These are phyloP conservation scores for Dendrocopos noguchii DNA, from an alignment of 2,113 vertebrate genomes.

Conservation along the genomic window DNA sequence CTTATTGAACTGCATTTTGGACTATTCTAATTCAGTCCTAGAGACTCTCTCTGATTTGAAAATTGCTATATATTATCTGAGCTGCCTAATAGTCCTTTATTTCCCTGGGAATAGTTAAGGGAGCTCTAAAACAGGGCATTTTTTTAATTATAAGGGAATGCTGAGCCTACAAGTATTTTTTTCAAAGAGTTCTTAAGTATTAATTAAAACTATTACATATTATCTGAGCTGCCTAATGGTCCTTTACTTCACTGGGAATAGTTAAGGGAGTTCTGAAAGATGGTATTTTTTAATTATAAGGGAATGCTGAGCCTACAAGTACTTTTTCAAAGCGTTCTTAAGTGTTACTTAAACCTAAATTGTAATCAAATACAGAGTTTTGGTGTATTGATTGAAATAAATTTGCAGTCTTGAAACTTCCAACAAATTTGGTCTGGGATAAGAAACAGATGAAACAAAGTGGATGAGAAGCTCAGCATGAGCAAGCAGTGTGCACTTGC, in stretches of 20 bases:
- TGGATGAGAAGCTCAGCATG: too few relatives aligned
- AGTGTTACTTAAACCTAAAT: not conserved
- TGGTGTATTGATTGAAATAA: not conserved
- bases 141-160: not conserved
- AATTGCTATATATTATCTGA: not conserved
- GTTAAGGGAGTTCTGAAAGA: not conserved
- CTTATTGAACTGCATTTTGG: not conserved
- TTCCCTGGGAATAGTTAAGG: not conserved
- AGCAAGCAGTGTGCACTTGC: too few relatives aligned
- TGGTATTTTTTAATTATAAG: not conserved
- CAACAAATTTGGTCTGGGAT: not conserved
- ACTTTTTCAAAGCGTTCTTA: not conserved
- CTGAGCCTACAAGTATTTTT: not conserved
- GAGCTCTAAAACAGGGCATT: not conserved
- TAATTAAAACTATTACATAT: not conserved
- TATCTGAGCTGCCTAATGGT: not conserved
- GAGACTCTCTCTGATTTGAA: not conserved
- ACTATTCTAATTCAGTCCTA: not conserved
- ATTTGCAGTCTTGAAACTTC: not conserved
- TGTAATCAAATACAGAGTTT: not conserved
- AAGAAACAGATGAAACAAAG: not conserved
- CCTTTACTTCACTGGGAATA: not conserved
- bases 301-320: not conserved
- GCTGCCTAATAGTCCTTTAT: not conserved
- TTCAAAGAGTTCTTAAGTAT: not conserved